Evolutionary conservation across 2,113 vertebrate species (phyloP).

Genomic region (Laticauda laticaudata): DNA sequence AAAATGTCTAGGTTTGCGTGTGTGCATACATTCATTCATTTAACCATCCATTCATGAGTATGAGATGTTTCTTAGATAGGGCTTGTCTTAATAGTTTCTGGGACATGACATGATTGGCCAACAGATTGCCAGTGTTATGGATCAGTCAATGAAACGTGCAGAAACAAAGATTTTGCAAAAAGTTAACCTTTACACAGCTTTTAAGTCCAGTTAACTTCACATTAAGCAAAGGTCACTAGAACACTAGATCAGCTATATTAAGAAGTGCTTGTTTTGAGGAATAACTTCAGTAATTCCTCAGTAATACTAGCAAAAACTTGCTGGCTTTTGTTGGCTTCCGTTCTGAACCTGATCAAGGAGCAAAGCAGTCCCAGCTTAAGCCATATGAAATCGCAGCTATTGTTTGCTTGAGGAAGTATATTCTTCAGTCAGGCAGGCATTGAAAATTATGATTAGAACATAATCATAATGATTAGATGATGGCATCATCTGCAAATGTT

Average conservation of each 20-base stretch:
- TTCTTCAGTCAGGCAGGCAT: background rate
- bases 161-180: background rate
- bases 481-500: background rate
- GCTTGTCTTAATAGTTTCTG: background rate
- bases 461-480: background rate
- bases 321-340: background rate
- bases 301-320: slow-evolving; percentile 48
- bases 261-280: slow-evolving; percentile 50
- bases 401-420: background rate
- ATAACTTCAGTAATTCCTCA: slow-evolving; percentile 16
- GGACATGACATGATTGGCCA: background rate
- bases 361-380: slow-evolving; percentile 10
- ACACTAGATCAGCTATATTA: slow-evolving; percentile 24
- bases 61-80: background rate
- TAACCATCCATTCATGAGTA: background rate
- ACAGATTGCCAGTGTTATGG: background rate
- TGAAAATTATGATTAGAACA: slow-evolving; percentile 18
- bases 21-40: background rate
- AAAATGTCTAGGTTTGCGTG: background rate
- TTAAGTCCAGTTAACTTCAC: slow-evolving; percentile 24
- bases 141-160: background rate
- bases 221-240: slow-evolving; percentile 34
- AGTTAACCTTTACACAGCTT: background rate
- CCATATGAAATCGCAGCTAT: background rate
- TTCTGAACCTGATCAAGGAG: slow-evolving; percentile 31